phyloP scores from a whole-genome alignment of 2,888 invertebrate genomes.

The Fragum whitleyi region DNA sequence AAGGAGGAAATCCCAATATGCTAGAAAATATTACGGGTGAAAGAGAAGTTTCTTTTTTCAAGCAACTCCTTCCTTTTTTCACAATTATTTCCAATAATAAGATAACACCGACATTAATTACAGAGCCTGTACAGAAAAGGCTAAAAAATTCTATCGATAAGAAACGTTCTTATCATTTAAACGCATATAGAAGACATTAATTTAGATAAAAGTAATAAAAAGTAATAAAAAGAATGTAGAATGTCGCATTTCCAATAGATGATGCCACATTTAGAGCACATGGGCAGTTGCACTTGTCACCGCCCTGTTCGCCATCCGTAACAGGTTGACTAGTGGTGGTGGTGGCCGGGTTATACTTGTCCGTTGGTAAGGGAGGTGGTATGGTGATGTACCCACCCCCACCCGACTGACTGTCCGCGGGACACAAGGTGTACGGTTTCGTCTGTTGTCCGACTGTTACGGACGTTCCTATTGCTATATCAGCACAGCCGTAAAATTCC shows the following conservation, averaged over 20 bases:
- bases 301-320: neutral
- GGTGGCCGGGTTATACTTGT: neutral
- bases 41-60: too few species aligned
- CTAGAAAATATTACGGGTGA: too few species aligned
- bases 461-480: neutral
- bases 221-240: neutral
- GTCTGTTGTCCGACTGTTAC: neutral
- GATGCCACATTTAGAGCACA: neutral
- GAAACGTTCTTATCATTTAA: too few species aligned
- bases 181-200: neutral
- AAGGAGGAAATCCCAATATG: too few species aligned
- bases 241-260: neutral
- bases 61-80: too few species aligned
- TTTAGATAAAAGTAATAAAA: neutral
- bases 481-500: conserved; percentile 14
- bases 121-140: too few species aligned
- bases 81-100: too few species aligned
- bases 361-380: neutral
- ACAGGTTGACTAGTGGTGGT: neutral
- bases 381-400: neutral
- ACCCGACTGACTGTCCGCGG: neutral
- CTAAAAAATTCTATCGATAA: too few species aligned
- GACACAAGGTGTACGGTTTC: neutral
- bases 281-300: neutral
- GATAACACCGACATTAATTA: too few species aligned